phyloP scores from a whole-genome alignment of 1,140 invertebrate genomes.

The Lucilia sericata region DNA sequence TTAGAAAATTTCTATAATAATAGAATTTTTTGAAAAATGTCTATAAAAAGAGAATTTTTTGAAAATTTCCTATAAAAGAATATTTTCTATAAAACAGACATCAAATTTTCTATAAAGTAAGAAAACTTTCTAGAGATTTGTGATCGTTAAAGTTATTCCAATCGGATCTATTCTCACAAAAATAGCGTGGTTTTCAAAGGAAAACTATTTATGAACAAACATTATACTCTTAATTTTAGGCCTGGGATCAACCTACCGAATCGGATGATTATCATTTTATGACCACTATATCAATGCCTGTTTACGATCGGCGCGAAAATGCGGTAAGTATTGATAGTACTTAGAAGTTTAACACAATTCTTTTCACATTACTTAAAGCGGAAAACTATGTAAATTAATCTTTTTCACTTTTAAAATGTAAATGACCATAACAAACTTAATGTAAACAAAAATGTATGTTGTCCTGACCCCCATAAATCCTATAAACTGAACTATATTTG shows the following conservation, averaged over 20 bases:
- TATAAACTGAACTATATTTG: neutral
- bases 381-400: neutral
- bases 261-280: slow-evolving; percentile 79
- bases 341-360: neutral
- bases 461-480: neutral
- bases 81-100: too few species aligned
- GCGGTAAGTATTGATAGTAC: slow-evolving; percentile 73
- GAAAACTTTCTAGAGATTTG: too few species aligned
- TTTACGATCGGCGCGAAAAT: slow-evolving; percentile 84
- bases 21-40: too few species aligned
- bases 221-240: slow-evolving; percentile 63
- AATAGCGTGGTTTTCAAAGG: neutral
- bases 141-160: too few species aligned
- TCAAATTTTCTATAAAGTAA: too few species aligned
- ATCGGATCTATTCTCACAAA: too few species aligned
- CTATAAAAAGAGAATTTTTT: too few species aligned
- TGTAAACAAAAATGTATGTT: slow-evolving; percentile 17
- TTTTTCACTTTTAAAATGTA: neutral
- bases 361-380: neutral
- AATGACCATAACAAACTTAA: neutral
- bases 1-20: too few species aligned
- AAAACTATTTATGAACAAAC: neutral
- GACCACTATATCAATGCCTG: slow-evolving; percentile 92
- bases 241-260: slow-evolving; percentile 74
- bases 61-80: too few species aligned